A percentile compares a stretch with the other conserved stretches of the same genome.
These are phyloP conservation scores for Isurus oxyrinchus DNA, from an alignment of 2,113 vertebrate species.

Conservation along the genomic window DNA sequence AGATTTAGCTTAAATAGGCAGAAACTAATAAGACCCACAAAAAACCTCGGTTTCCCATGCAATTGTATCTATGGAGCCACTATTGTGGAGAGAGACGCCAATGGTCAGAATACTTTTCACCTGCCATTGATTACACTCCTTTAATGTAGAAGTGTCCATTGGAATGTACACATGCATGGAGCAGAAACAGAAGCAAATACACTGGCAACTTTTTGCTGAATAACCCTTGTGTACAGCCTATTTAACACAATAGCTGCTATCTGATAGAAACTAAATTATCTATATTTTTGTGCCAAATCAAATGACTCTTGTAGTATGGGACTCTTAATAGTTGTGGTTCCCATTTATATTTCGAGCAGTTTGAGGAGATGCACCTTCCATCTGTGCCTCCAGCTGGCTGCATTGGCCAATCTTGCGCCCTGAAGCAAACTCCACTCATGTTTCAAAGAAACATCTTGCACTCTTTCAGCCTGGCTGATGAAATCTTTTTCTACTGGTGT, in stretches of 20 bases:
- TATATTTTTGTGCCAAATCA: not conserved
- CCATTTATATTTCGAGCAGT: not conserved
- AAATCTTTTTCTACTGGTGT: constrained; percentile 23
- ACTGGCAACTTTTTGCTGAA: not conserved
- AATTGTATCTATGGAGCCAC: not conserved
- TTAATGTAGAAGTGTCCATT: not conserved
- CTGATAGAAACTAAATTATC: not conserved
- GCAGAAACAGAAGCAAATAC: not conserved
- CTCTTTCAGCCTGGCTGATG: constrained; percentile 22
- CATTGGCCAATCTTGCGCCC: not conserved
- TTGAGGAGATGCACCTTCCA: constrained; percentile 30
- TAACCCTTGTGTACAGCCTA: not conserved
- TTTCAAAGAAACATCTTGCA: constrained; percentile 35
- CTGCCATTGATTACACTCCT: not conserved
- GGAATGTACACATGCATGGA: not conserved
- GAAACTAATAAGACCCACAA: not conserved
- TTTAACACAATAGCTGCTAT: not conserved
- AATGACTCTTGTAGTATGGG: not conserved
- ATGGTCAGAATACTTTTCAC: not conserved
- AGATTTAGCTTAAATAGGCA: not conserved
- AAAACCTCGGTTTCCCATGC: not conserved
- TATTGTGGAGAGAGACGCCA: not conserved
- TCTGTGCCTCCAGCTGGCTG: constrained; percentile 30
- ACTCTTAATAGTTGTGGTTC: not conserved
- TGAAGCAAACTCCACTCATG: constrained; percentile 33